A percentile compares a stretch with the other conserved stretches of the same genome.
phyloP scores from a whole-genome alignment of 1,140 invertebrate species.

The Oppia nitens region DNA sequence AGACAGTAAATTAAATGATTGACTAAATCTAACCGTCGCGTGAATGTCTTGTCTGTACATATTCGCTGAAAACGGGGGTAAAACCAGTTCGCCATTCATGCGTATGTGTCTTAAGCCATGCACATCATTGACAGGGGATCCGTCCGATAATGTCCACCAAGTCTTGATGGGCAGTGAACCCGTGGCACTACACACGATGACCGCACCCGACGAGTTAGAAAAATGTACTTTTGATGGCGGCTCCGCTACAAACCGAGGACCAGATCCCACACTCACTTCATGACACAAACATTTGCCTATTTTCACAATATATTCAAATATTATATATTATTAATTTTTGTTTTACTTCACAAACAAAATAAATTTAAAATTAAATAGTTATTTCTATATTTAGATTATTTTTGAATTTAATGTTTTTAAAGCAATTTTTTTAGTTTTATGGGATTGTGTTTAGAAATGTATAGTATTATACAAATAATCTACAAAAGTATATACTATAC shows the following conservation, averaged over 20 bases:
- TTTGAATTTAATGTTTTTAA: no score
- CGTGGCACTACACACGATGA: constrained; percentile 74
- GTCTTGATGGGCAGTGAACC: constrained; percentile 77
- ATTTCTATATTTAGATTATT: no score
- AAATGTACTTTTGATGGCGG: constrained; percentile 79
- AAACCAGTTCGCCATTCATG: constrained; percentile 29
- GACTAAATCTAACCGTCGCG: constrained; percentile 17
- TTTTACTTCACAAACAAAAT: no score
- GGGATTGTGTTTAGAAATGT: no score
- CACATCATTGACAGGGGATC: constrained; percentile 41
- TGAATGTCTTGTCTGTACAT: constrained; percentile 38
- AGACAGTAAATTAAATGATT: not conserved
- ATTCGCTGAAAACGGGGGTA: constrained; percentile 26
- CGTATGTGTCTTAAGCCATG: constrained; percentile 49
- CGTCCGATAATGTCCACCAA: constrained; percentile 46
- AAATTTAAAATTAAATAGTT: no score
- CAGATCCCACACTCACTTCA: constrained; percentile 28
- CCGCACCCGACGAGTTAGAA: constrained; percentile 78
- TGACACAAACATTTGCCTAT: no score
- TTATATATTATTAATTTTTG: no score
- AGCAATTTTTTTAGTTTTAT: no score
- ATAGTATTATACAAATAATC: no score
- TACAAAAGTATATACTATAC: no score
- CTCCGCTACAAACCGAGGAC: constrained; percentile 78
- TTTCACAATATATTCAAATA: no score